Base-by-base conservation (phyloP, 2,113 vertebrate genomes). In the Syngnathoides biaculeatus region DNA sequence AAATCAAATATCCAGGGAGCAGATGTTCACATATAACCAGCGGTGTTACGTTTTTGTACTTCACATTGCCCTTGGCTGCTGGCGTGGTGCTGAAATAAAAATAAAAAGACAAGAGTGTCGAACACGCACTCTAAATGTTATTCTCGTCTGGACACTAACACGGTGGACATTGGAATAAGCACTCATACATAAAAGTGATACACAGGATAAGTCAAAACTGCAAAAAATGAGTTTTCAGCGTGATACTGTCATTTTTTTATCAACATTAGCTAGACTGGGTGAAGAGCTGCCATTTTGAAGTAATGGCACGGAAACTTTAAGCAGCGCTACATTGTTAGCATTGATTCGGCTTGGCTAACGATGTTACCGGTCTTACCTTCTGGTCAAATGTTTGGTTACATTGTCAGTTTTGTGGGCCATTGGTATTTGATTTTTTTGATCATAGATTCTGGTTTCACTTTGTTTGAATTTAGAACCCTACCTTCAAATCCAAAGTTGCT, bases 41-140 rank as follows among this genome's bases (percentile, higher is more conserved):
- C 90, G 90, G 92, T 93, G 92, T 93, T 94, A 94, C 94, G 94
- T 94, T 92, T n/a, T 90, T 94, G 88, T 92, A 92, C 91, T 93
- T 92, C 91, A 92, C 92, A 92, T 92, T 93, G 92, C 88, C 93
- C 92, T 89, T 92, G 93, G 92, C 90, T 93, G 91, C 65, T 72
- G 85, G 87, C 70, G 69, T 64, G 77, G 45, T 5, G 62, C 65
- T 69, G 65, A 59, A 79, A 77, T 78, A 77, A 75, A 22, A 27
- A 15, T 8, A 9, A n/a, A 10, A 57, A 17, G 8, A 14, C 10
- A 22, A 57, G 19, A 11, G 74, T 74, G 57, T 71, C 24, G 67
- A 71, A 70, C 50, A 43, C 73, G 64, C n/a, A n/a, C 15, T 13
- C 43, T 24, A 12, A 30, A 39, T 30, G 57, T n/a, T 10, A 3